phyloP scores from a whole-genome alignment of 2,113 vertebrate species.

The Oriolus oriolus region DNA sequence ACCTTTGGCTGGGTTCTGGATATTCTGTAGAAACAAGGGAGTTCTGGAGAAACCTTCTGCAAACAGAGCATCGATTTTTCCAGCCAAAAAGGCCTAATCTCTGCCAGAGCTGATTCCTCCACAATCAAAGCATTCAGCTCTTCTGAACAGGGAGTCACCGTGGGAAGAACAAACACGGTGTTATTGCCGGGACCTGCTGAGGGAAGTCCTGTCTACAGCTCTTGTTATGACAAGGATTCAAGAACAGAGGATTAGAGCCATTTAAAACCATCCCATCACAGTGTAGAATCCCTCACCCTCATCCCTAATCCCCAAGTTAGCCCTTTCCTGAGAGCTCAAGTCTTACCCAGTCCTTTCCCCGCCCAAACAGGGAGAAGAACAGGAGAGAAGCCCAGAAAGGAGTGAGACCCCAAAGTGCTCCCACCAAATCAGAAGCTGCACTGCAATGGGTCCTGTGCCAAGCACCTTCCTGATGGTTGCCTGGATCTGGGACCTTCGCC shows the following conservation, averaged over 20 bases:
- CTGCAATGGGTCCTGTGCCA: neutral
- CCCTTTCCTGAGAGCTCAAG: neutral
- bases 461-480: neutral
- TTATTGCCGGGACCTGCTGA: neutral
- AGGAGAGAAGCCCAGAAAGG: neutral
- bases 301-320: neutral
- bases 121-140: neutral
- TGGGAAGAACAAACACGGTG: neutral
- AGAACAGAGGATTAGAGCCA: neutral
- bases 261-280: neutral
- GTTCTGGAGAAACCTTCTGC: slow-evolving; percentile 1
- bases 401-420: accelerated
- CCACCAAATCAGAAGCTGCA: neutral
- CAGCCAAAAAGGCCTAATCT: neutral
- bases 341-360: neutral
- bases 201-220: neutral
- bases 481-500: neutral
- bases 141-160: neutral
- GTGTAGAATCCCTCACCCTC: neutral
- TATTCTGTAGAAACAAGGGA: neutral
- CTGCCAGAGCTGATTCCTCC: neutral
- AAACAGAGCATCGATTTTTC: neutral
- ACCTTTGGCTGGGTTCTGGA: neutral
- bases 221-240: neutral
- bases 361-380: neutral